These are phyloP conservation scores for Polymixis lichenea DNA, from an alignment of 2,888 invertebrate species.

Conservation along the genomic window DNA sequence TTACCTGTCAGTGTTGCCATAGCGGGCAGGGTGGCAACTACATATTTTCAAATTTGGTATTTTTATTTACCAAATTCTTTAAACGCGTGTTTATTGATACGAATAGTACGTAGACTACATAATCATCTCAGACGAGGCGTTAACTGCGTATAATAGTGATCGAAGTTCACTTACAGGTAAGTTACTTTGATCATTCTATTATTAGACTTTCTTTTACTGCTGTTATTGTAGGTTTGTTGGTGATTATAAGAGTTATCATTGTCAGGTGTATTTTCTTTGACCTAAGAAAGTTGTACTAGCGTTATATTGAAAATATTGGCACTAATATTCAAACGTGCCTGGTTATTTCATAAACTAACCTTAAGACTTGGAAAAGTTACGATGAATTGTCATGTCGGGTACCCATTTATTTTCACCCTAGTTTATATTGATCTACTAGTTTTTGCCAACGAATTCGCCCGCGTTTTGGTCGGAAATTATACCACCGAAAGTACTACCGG, in stretches of 20 bases:
- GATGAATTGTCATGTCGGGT: not conserved
- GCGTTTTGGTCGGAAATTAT: too few species aligned
- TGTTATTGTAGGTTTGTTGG: constrained; percentile 15
- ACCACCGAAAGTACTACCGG: too few species aligned
- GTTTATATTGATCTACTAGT: not conserved
- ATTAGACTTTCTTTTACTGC: constrained; percentile 37
- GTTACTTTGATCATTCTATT: not conserved
- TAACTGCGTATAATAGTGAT: too few species aligned
- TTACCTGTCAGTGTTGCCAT: not conserved
- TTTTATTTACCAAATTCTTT: too few species aligned
- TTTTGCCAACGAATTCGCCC: too few species aligned
- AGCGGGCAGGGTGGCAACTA: not conserved
- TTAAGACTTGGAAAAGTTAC: not conserved
- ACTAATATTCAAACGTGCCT: not conserved
- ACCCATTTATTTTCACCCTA: not conserved
- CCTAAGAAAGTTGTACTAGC: too few species aligned
- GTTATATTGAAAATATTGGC: not conserved
- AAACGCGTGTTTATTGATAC: not conserved
- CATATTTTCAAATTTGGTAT: too few species aligned
- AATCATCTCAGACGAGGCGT: too few species aligned
- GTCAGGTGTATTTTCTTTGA: not conserved
- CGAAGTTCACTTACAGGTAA: too few species aligned
- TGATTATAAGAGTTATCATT: not conserved
- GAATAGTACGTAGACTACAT: not conserved
- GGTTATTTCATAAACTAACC: not conserved